A percentile compares a stretch with the other conserved stretches of the same genome.
Conservation (phyloP, 2,888 invertebrate genomes). For the Phania funesta region DNA sequence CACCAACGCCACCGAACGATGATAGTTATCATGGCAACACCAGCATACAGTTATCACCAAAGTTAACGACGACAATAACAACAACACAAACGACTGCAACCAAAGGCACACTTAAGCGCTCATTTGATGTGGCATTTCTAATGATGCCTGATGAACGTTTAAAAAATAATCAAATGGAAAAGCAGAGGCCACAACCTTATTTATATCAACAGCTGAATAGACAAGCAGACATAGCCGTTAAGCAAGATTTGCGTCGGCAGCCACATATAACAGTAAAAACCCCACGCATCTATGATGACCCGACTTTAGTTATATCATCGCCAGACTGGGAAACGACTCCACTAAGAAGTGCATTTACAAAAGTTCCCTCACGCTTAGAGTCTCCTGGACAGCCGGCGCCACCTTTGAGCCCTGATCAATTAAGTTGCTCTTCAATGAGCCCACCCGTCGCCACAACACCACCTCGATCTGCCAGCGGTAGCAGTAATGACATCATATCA, state of each 20-base stretch:
- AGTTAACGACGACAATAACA: slow-evolving; percentile 74
- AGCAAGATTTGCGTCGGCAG: slow-evolving; percentile 76
- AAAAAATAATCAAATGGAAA: slow-evolving; percentile 80
- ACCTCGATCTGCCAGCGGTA: slow-evolving; percentile 79
- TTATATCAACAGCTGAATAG: slow-evolving; percentile 68
- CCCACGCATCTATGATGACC: slow-evolving; percentile 79
- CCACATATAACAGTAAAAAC: slow-evolving; percentile 77
- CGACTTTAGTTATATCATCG: slow-evolving; percentile 78
- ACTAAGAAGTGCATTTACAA: slow-evolving; percentile 90
- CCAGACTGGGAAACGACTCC: slow-evolving; percentile 68
- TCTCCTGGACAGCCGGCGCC: slow-evolving; percentile 85
- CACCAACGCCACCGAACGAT: slow-evolving; percentile 62
- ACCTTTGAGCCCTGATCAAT: slow-evolving; percentile 88
- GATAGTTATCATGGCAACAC: slow-evolving; percentile 75
- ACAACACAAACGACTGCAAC: slow-evolving; percentile 70
- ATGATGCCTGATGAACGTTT: slow-evolving; percentile 93
- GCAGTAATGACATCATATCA: slow-evolving; percentile 58
- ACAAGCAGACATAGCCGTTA: slow-evolving; percentile 72
- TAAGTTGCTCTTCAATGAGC: slow-evolving; percentile 89
- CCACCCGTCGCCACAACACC: slow-evolving; percentile 85
- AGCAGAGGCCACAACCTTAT: slow-evolving; percentile 79
- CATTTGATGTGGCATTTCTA: slow-evolving; percentile 94
- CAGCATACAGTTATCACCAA: slow-evolving; percentile 70
- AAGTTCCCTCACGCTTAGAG: slow-evolving; percentile 83
- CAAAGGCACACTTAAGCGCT: slow-evolving; percentile 83